phyloP scores from a whole-genome alignment of 1,140 invertebrate species.

The Drosophila repleta region DNA sequence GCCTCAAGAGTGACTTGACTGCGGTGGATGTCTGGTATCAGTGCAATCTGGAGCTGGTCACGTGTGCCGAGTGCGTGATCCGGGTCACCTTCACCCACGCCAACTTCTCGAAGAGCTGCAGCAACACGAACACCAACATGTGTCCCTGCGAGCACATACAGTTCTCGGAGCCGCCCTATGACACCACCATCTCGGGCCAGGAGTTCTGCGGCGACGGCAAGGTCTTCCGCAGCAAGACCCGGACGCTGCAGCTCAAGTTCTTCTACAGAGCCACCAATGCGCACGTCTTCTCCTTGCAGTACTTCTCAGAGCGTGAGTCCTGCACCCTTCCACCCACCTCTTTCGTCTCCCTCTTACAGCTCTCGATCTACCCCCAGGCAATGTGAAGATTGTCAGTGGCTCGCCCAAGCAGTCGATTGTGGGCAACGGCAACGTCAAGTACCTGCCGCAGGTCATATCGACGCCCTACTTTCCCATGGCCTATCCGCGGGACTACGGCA shows the following conservation, averaged over 20 bases:
- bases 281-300: conserved; percentile 88
- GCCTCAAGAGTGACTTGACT: conserved; percentile 50
- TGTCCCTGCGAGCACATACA: conserved; percentile 88
- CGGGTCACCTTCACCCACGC: conserved; percentile 86
- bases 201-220: conserved; percentile 87
- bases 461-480: conserved; percentile 89
- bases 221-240: conserved; percentile 87
- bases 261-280: conserved; percentile 87
- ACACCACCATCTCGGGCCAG: conserved; percentile 86
- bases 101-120: conserved; percentile 84
- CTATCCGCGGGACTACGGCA: conserved; percentile 88
- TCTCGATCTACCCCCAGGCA: conserved; percentile 84
- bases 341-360: not conserved
- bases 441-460: conserved; percentile 83
- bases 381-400: conserved; percentile 86
- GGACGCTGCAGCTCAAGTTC: conserved; percentile 86
- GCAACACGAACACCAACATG: conserved; percentile 67
- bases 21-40: conserved; percentile 84
- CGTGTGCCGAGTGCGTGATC: conserved; percentile 89
- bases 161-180: conserved; percentile 89
- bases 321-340: not conserved
- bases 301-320: conserved; percentile 87
- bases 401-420: conserved; percentile 70
- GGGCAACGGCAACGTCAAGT: conserved; percentile 68
- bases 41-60: conserved; percentile 88